Conservation (phyloP, 2,888 invertebrate genomes). For the Drosophila falleni region DNA sequence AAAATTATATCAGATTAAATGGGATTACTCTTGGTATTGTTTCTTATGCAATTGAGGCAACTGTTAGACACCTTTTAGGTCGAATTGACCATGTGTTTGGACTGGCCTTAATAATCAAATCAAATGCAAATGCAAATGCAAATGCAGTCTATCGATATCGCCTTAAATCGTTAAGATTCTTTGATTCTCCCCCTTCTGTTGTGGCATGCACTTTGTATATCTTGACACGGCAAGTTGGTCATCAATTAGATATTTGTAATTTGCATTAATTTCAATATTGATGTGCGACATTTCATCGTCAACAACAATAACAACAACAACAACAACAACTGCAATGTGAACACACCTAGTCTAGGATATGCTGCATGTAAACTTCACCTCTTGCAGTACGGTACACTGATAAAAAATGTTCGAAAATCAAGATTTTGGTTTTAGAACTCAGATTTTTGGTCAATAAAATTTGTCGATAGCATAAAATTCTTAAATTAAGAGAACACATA, state of each 20-base stretch:
- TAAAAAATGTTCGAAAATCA: too few species aligned
- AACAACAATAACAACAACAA: conserved; percentile 19
- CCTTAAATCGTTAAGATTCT: conserved; percentile 3
- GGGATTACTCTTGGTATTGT: conserved; percentile 1
- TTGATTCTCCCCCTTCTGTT: neutral
- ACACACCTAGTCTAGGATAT: conserved; percentile 25
- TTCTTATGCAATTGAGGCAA: neutral
- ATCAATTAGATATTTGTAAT: conserved; percentile 61
- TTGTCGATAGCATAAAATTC: too few species aligned
- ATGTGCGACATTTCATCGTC: conserved; percentile 35
- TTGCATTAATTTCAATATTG: conserved; percentile 70
- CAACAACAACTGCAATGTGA: conserved; percentile 23
- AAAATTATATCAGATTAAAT: neutral
- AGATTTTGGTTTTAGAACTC: too few species aligned
- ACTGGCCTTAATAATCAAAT: conserved; percentile 7
- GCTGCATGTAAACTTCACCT: conserved; percentile 41
- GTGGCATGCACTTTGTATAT: conserved; percentile 5
- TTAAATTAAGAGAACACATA: too few species aligned
- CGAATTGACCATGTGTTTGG: neutral
- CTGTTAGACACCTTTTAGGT: neutral
- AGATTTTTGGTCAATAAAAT: too few species aligned
- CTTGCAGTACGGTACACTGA: too few species aligned
- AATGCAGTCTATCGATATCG: conserved; percentile 5
- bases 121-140: conserved; percentile 1
- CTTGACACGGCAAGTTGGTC: conserved; percentile 20